Percentiles rank a stretch among this genome's conserved stretches.
Conservation (phyloP, 2,797 vertebrate species). For the Carduelis carduelis region DNA sequence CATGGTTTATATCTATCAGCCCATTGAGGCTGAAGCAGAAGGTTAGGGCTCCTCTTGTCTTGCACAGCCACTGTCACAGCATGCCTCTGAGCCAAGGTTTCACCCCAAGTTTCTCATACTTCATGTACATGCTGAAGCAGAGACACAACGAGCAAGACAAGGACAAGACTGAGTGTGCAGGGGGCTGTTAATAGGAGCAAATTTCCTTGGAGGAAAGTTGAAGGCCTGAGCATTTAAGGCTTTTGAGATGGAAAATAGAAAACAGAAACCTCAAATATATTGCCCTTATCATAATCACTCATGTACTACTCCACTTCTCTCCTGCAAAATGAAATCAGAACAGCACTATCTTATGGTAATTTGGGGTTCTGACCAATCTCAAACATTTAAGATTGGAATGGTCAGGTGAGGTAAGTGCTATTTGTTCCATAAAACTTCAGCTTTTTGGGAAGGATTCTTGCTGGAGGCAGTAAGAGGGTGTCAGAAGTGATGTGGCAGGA, state of each 20-base stretch:
- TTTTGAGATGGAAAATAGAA: not conserved
- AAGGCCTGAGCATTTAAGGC: not conserved
- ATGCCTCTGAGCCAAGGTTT: not conserved
- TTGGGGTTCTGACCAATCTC: not conserved
- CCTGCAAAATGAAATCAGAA: fast-evolving
- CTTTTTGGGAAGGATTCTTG: not conserved
- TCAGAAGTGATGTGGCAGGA: not conserved
- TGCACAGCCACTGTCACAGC: not conserved
- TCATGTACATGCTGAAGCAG: fast-evolving
- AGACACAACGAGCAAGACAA: not conserved
- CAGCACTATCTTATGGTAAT: not conserved
- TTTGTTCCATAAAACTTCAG: not conserved
- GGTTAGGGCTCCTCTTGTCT: not conserved
- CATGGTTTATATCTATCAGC: not conserved
- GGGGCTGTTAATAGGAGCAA: not conserved
- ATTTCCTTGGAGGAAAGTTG: not conserved
- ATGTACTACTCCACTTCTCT: fast-evolving
- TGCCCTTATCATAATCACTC: not conserved
- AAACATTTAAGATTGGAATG: not conserved
- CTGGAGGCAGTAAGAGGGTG: not conserved
- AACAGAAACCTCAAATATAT: not conserved
- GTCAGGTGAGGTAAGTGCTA: not conserved
- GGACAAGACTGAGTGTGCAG: not conserved
- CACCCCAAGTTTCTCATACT: not conserved
- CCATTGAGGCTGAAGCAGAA: not conserved